These are phyloP conservation scores for Ceryle rudis DNA, from an alignment of 2,797 vertebrate species.

Conservation along the genomic window DNA sequence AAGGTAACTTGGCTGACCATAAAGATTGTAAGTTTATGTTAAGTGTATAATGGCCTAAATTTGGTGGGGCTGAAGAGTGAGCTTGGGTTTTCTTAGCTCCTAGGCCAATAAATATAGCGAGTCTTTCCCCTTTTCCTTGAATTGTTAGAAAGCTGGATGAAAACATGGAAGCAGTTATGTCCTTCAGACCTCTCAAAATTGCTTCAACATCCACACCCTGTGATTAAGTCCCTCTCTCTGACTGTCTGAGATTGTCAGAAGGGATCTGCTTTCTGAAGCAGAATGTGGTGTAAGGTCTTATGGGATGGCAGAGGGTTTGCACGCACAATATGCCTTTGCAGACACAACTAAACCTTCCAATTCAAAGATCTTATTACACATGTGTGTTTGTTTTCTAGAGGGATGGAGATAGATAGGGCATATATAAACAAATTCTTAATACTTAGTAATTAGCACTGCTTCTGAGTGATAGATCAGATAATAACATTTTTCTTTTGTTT, in stretches of 20 bases:
- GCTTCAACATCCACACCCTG: background rate
- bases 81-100: background rate
- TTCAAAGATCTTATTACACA: background rate
- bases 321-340: background rate
- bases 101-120: background rate
- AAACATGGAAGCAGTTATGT: background rate
- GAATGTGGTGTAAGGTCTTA: background rate
- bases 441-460: background rate
- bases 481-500: background rate
- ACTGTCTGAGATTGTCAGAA: background rate
- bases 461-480: background rate
- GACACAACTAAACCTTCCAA: background rate
- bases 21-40: background rate
- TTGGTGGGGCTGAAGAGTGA: background rate
- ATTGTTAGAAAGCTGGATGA: conserved; percentile 1
- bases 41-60: background rate
- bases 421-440: background rate
- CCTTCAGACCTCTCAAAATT: background rate
- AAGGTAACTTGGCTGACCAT: background rate
- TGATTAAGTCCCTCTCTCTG: background rate
- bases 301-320: background rate
- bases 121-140: background rate
- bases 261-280: background rate
- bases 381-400: background rate
- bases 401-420: background rate